Percentiles rank a stretch among this genome's conserved stretches.
Evolutionary conservation across 2,888 invertebrate genomes (phyloP).

Genomic region (Acleris holmiana): DNA sequence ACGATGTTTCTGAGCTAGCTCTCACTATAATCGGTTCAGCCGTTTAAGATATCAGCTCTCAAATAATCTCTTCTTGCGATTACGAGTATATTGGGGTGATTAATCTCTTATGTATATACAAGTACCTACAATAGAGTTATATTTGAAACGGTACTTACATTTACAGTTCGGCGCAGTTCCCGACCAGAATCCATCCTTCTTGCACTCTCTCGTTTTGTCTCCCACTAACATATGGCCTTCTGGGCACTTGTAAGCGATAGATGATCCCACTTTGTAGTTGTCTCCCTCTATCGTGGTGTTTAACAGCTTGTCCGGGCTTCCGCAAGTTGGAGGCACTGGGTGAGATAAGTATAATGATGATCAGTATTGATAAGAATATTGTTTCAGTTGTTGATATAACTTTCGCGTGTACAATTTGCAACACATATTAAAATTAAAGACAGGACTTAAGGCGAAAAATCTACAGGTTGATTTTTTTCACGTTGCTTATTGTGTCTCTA

Average conservation of each 20-base stretch:
- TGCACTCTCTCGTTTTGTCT: conserved; percentile 87
- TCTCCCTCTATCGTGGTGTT: conserved; percentile 92
- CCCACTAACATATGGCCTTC: conserved; percentile 92
- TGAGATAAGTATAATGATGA: conserved; percentile 32
- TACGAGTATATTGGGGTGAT: too few species aligned
- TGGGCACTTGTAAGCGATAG: conserved; percentile 91
- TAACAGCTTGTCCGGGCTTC: conserved; percentile 92
- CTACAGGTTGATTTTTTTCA: too few species aligned
- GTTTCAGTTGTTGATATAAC: not conserved
- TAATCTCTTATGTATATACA: too few species aligned
- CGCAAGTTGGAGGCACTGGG: conserved; percentile 92
- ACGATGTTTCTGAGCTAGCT: too few species aligned
- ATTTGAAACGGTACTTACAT: conserved; percentile 85
- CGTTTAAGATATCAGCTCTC: too few species aligned
- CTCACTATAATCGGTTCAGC: too few species aligned
- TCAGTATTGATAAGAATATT: not conserved
- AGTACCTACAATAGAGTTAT: too few species aligned
- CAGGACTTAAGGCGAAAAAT: too few species aligned
- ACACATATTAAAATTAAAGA: too few species aligned
- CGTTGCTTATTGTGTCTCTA: too few species aligned
- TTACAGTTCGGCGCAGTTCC: conserved; percentile 92
- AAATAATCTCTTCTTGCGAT: too few species aligned
- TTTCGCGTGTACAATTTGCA: not conserved
- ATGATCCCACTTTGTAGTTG: conserved; percentile 87
- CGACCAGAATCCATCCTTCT: conserved; percentile 92